phyloP scores from a whole-genome alignment of 2,888 invertebrate species.

The Mactromeris polynyma region DNA sequence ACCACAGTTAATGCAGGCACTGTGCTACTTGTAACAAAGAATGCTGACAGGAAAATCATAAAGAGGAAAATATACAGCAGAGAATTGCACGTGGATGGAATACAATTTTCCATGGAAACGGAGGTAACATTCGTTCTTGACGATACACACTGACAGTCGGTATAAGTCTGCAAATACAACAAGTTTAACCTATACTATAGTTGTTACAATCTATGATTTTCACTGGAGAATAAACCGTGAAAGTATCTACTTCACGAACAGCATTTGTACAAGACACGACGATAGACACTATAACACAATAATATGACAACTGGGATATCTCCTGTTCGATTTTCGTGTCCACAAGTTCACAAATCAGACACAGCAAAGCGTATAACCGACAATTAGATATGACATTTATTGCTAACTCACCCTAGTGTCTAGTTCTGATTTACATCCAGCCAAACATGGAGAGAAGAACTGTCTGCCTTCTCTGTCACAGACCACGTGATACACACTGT shows the following conservation, averaged over 20 bases:
- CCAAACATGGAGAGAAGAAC: slow-evolving; percentile 90
- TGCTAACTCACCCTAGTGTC: slow-evolving; percentile 13
- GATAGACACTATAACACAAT: not conserved
- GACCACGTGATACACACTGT: slow-evolving; percentile 68
- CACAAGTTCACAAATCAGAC: not conserved
- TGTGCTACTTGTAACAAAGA: slow-evolving; percentile 76
- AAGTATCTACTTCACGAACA: not conserved
- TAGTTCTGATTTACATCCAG: slow-evolving; percentile 89
- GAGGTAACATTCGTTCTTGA: slow-evolving; percentile 46
- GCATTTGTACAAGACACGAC: not conserved
- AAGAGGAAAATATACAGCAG: slow-evolving; percentile 77
- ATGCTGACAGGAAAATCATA: slow-evolving; percentile 78
- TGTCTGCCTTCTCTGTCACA: slow-evolving; percentile 65
- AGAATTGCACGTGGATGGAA: slow-evolving; percentile 67
- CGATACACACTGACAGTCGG: slow-evolving; percentile 76
- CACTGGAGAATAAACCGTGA: not conserved
- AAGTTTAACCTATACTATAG: not conserved
- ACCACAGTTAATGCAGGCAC: slow-evolving; percentile 80
- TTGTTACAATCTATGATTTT: not conserved
- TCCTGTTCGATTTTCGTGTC: not conserved
- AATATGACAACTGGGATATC: not conserved
- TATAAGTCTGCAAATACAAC: slow-evolving; percentile 69
- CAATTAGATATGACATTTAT: too few relatives aligned
- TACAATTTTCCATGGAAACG: slow-evolving; percentile 68
- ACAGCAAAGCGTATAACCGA: not conserved